Evolutionary conservation across 2,113 vertebrate species (phyloP).

Genomic region (Cyprinodon brontotheroides): DNA sequence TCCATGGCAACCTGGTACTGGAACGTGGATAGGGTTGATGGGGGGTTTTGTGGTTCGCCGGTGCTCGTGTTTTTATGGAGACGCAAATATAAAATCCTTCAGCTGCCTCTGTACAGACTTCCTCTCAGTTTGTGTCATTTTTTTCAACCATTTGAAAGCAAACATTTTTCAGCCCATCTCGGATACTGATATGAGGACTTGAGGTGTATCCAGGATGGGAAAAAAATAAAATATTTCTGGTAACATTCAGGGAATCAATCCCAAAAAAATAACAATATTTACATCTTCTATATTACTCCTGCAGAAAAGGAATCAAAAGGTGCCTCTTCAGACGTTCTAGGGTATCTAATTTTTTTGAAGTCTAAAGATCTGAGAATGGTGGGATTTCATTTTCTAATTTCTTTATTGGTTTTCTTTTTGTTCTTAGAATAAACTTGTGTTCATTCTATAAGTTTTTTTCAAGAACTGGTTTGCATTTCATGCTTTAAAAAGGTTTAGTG

Average conservation of each 20-base stretch:
- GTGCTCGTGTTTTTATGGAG: conserved; percentile 9
- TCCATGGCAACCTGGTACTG: conserved; percentile 73
- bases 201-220: neutral
- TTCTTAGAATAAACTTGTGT: neutral
- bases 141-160: neutral
- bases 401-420: neutral
- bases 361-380: neutral
- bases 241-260: no score
- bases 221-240: neutral
- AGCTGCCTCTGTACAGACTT: conserved; percentile 3
- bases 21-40: conserved; percentile 10
- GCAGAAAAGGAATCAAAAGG: neutral
- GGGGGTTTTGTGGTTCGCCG: neutral
- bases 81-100: conserved; percentile 16
- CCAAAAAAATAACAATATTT: no score
- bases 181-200: neutral
- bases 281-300: neutral
- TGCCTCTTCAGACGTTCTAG: neutral
- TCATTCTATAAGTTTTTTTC: neutral
- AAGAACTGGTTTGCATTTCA: neutral
- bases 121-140: neutral
- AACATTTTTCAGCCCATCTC: neutral
- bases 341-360: neutral
- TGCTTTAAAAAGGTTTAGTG: neutral
- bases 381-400: neutral